Percentiles rank a stretch among this genome's conserved stretches.
Evolutionary conservation across 1,140 invertebrate species (phyloP).

Genomic region (Drosophila virilis): DNA sequence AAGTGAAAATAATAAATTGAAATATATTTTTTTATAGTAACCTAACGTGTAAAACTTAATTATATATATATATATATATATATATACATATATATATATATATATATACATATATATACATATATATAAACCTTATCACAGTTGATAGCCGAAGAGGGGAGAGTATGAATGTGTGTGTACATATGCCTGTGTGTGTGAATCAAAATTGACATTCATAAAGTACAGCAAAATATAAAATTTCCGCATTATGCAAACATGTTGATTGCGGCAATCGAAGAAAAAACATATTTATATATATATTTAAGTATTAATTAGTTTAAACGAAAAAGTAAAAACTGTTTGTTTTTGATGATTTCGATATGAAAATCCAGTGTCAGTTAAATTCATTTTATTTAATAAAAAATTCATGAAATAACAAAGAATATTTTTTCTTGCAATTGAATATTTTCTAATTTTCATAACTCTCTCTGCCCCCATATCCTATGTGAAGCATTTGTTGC

Average conservation of each 20-base stretch:
- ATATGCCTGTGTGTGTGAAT: conserved; percentile 2
- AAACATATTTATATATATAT: conserved; percentile 27
- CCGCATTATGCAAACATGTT: conserved; percentile 38
- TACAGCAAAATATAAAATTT: conserved; percentile 21
- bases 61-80: no score
- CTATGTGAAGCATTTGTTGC: conserved; percentile 38
- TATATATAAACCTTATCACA: conserved; percentile 26
- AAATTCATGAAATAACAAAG: conserved; percentile 25
- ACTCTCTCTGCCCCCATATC: not conserved
- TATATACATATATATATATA: no score
- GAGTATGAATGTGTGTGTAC: conserved; percentile 2
- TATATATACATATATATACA: not conserved
- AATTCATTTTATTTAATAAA: conserved; percentile 66
- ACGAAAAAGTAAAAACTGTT: conserved; percentile 26
- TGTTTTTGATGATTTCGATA: conserved; percentile 57
- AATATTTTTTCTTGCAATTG: not conserved
- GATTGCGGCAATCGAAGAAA: conserved; percentile 52
- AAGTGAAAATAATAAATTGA: no score
- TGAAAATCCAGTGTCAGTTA: conserved; percentile 54
- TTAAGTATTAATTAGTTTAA: conserved; percentile 69
- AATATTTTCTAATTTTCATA: no score
- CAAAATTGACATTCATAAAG: conserved; percentile 25
- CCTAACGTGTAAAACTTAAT: no score
- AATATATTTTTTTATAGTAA: no score
- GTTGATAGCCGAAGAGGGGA: conserved; percentile 8